Evolutionary conservation across 2,797 vertebrate genomes (phyloP).

Genomic region (Sciurus carolinensis): DNA sequence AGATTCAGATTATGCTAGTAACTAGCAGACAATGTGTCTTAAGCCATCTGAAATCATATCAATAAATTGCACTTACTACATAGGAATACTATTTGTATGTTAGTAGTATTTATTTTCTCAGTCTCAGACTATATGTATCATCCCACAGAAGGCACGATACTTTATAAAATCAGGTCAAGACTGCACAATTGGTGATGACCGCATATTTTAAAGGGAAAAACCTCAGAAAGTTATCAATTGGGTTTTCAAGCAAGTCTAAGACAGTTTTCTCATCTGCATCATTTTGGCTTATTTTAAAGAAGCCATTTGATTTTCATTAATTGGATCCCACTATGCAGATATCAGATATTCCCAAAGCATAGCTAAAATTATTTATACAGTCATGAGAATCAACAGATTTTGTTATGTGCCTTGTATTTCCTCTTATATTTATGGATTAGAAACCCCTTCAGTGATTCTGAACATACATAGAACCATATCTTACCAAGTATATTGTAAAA

Average conservation of each 20-base stretch:
- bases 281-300: conserved; percentile 48
- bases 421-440: not conserved
- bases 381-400: conserved; percentile 16
- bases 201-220: conserved; percentile 28
- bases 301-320: not conserved
- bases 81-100: not conserved
- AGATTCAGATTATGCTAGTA: conserved; percentile 10
- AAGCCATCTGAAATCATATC: not conserved
- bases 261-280: not conserved
- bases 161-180: conserved; percentile 25
- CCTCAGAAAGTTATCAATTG: not conserved
- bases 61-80: not conserved
- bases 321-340: not conserved
- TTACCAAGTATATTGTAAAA: conserved; percentile 44
- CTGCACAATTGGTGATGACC: not conserved
- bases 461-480: not conserved
- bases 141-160: not conserved
- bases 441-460: not conserved
- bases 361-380: not conserved
- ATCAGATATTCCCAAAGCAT: not conserved
- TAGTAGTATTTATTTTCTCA: not conserved
- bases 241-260: conserved; percentile 39
- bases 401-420: not conserved
- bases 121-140: not conserved
- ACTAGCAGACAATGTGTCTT: not conserved